Conservation (phyloP, 2,888 invertebrate genomes). For the Harmothoe impar region DNA sequence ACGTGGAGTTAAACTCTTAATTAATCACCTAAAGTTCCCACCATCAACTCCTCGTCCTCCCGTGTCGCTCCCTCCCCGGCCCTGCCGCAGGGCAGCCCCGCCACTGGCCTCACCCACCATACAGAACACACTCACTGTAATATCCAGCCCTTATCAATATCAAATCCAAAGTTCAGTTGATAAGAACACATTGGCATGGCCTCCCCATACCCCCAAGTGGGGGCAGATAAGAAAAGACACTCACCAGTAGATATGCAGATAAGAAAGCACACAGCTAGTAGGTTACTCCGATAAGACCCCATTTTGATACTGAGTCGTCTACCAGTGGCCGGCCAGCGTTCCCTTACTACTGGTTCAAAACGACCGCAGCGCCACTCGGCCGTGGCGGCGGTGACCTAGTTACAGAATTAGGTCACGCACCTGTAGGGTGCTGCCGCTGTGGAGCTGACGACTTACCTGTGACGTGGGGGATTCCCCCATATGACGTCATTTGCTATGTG, state of each 20-base stretch:
- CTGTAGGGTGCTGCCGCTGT: neutral
- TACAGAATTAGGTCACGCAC: constrained; percentile 23
- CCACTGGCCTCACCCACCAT: too few species aligned
- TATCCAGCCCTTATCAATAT: too few species aligned
- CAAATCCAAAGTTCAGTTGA: too few species aligned
- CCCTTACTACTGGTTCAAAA: neutral
- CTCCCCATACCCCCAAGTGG: too few species aligned
- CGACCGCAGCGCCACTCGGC: constrained; percentile 14
- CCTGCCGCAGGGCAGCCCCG: too few species aligned
- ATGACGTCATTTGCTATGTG: neutral
- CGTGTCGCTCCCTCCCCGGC: too few species aligned
- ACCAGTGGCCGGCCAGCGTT: neutral
- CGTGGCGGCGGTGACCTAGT: neutral
- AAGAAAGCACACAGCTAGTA: neutral
- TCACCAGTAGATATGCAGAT: constrained; percentile 25
- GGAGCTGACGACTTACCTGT: neutral
- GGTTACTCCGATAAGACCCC: neutral
- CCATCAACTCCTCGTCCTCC: too few species aligned
- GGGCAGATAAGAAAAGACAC: neutral
- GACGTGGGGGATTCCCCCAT: neutral
- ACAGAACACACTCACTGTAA: too few species aligned
- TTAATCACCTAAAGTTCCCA: too few species aligned
- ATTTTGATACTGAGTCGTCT: neutral
- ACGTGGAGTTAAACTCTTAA: too few species aligned
- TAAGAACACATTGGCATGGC: too few species aligned